These are phyloP conservation scores for Diaperis boleti DNA, from an alignment of 2,888 invertebrate genomes.

Conservation along the genomic window DNA sequence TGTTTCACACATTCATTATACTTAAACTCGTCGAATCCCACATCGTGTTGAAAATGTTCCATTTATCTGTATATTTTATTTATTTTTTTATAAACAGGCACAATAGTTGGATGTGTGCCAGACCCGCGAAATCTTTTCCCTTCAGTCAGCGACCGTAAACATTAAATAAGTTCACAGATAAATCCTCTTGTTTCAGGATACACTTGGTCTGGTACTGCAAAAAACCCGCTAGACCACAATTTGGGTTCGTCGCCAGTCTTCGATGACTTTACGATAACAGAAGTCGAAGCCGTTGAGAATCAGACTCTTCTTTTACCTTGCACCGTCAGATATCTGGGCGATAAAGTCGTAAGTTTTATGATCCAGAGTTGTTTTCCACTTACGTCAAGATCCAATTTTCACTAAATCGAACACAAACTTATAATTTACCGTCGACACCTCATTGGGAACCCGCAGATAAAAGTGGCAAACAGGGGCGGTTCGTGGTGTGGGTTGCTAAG, in stretches of 20 bases:
- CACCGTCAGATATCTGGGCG: constrained; percentile 62
- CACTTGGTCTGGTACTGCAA: constrained; percentile 41
- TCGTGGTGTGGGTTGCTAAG: no score
- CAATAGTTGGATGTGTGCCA: constrained; percentile 44
- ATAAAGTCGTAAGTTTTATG: constrained; percentile 63
- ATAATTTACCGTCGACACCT: constrained; percentile 13
- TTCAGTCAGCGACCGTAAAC: constrained; percentile 13
- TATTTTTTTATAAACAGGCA: constrained; percentile 23
- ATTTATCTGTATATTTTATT: constrained; percentile 13
- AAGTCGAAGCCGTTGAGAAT: constrained; percentile 60
- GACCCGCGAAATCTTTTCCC: constrained; percentile 28
- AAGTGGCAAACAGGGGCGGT: neutral
- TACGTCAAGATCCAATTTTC: constrained; percentile 28
- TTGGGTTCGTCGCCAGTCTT: constrained; percentile 50
- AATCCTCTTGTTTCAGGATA: constrained; percentile 45
- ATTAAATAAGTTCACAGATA: constrained; percentile 41
- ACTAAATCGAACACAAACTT: constrained; percentile 22
- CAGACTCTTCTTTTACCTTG: constrained; percentile 65
- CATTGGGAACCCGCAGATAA: constrained; percentile 2
- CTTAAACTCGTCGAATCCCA: constrained; percentile 31
- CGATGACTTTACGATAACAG: constrained; percentile 57
- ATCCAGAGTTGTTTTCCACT: constrained; percentile 27
- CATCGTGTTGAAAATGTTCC: constrained; percentile 23
- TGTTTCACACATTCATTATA: constrained; percentile 40
- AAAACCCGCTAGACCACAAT: constrained; percentile 34